phyloP scores from a whole-genome alignment of 2,797 vertebrate genomes.

The Helarctos malayanus region DNA sequence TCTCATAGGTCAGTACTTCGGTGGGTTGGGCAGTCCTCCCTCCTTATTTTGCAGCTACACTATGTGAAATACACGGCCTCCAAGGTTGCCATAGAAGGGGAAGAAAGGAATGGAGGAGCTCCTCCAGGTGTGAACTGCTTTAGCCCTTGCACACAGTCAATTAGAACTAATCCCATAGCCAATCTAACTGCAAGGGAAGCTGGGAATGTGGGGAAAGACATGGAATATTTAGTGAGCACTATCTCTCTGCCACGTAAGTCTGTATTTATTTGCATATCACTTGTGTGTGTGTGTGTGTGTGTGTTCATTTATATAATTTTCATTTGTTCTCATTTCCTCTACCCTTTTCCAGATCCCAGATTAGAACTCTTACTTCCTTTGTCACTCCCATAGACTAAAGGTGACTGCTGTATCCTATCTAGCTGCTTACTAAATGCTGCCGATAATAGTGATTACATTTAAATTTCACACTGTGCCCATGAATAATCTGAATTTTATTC shows the following conservation, averaged over 20 bases:
- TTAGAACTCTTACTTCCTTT: not conserved
- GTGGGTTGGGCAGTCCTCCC: not conserved
- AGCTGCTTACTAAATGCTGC: not conserved
- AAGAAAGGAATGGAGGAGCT: not conserved
- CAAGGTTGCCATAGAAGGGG: not conserved
- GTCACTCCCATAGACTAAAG: not conserved
- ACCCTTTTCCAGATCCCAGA: not conserved
- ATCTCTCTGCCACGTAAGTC: not conserved
- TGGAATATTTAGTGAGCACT: not conserved
- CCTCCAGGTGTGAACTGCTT: not conserved
- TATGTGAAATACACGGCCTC: not conserved
- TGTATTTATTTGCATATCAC: not conserved
- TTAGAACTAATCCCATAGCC: not conserved
- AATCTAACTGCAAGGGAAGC: not conserved
- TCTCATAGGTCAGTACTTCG: not conserved
- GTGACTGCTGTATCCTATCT: not conserved
- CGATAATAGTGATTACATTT: not conserved
- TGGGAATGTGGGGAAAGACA: not conserved
- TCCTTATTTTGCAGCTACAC: not conserved
- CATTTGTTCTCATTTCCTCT: not conserved
- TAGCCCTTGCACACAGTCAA: not conserved
- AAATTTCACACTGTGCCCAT: not conserved
- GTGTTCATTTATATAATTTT: not conserved
- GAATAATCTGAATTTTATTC: slow-evolving; percentile 8
- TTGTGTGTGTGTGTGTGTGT: not conserved